Conservation (phyloP, 2,888 invertebrate genomes). For the Nipponacmea schrenckii region DNA sequence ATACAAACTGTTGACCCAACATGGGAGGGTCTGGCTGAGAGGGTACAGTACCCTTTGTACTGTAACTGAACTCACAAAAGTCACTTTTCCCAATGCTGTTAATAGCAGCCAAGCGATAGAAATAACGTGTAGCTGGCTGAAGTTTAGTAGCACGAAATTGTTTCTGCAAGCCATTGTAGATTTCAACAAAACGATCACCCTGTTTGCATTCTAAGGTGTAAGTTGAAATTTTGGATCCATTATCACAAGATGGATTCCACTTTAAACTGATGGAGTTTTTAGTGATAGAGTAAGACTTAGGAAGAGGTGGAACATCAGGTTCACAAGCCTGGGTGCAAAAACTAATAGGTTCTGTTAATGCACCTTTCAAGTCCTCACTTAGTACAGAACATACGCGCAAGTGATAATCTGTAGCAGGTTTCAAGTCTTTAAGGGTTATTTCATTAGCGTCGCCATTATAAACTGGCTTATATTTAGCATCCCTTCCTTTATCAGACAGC, state of each 20-base stretch:
- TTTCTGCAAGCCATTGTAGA: slow-evolving; percentile 79
- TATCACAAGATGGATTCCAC: slow-evolving; percentile 75
- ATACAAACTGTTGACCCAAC: slow-evolving; percentile 75
- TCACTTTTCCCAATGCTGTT: slow-evolving; percentile 80
- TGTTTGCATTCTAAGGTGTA: slow-evolving; percentile 78
- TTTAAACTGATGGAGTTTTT: slow-evolving; percentile 74
- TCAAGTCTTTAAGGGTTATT: slow-evolving; percentile 79
- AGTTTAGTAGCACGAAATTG: slow-evolving; percentile 82
- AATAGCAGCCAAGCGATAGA: slow-evolving; percentile 84
- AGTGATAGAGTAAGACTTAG: slow-evolving; percentile 78
- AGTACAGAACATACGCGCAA: slow-evolving; percentile 81
- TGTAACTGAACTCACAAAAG: slow-evolving; percentile 68
- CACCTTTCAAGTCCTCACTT: slow-evolving; percentile 78
- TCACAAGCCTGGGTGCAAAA: slow-evolving; percentile 85
- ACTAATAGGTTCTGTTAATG: slow-evolving; percentile 80
- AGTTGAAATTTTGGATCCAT: slow-evolving; percentile 81
- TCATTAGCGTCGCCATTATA: slow-evolving; percentile 70
- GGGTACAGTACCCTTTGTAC: slow-evolving; percentile 85
- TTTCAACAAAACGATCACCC: slow-evolving; percentile 75
- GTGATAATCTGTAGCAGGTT: slow-evolving; percentile 88
- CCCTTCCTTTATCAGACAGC: slow-evolving; percentile 78
- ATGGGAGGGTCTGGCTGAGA: slow-evolving; percentile 81
- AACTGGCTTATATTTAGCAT: slow-evolving; percentile 86
- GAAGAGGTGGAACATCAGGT: slow-evolving; percentile 78
- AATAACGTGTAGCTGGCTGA: slow-evolving; percentile 82